Evolutionary conservation across 2,797 vertebrate species (phyloP).

Genomic region (Sebastolobus altivelis): DNA sequence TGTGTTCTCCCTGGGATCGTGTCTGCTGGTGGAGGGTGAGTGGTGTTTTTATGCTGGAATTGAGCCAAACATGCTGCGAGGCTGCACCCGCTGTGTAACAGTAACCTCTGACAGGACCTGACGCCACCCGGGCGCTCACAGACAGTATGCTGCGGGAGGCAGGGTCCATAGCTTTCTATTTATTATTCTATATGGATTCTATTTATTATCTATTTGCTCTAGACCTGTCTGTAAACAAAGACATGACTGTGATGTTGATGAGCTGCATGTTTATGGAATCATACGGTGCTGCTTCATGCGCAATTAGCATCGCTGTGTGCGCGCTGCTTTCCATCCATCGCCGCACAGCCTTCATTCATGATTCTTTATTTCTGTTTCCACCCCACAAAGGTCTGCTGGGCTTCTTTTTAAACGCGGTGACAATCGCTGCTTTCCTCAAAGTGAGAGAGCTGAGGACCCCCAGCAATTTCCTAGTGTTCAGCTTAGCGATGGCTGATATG

Average conservation of each 20-base stretch:
- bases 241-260: neutral
- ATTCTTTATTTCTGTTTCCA: neutral
- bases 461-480: conserved; percentile 93
- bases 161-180: neutral
- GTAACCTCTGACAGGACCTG: conserved; percentile 46
- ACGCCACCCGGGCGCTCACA: conserved; percentile 9
- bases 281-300: neutral
- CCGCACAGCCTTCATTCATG: neutral
- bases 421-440: conserved; percentile 92
- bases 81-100: conserved; percentile 7
- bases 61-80: conserved; percentile 33
- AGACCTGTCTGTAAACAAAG: neutral
- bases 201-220: no score
- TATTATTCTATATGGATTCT: no score
- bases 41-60: conserved; percentile 47
- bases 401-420: conserved; percentile 93
- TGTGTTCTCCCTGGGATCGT: conserved; percentile 92
- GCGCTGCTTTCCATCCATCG: conserved; percentile 1
- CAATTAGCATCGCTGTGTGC: conserved; percentile 3
- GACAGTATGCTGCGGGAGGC: neutral
- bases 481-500: conserved; percentile 92
- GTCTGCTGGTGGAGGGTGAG: conserved; percentile 96
- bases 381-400: conserved; percentile 89
- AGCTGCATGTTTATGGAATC: neutral
- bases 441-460: conserved; percentile 92